Evolutionary conservation across 2,113 vertebrate species (phyloP), one percentile per base, ranked within the genome.

Genomic region (Forbesichthys papilliferus): DNA sequence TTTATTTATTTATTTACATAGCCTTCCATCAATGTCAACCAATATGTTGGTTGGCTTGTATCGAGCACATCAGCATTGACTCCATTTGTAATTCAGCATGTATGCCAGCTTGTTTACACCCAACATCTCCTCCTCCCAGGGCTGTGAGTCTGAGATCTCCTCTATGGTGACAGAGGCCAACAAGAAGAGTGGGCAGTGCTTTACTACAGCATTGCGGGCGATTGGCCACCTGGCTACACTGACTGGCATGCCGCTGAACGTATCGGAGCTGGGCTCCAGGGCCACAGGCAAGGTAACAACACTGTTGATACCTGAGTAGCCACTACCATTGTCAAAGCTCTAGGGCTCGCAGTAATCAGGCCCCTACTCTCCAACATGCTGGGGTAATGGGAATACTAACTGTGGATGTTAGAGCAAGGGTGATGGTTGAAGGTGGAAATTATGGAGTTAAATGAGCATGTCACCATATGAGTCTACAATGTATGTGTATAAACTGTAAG

Each of bases 101-200:
- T 69, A 73, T 13, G 48, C 71, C 33, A 34, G 62, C 79, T 71
- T 61, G 53, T 82, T 77, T 80, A 48, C 69, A 57, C 69, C 57
- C 49, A 68, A 57, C 70, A 48, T 58, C 27, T 13, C 16, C 52
- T 0, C 36, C 27, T 12, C 66, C 66, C 51, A 99, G 98, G 97
- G 96, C 0, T 97, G 96, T 71, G 95, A 93, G 79, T 96, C 95
- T 3, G 98, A 99, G 87, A 95, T 99, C 81, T 89, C 94, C 3
- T 95, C 95, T 0, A 95, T 99, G 95, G 96, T 98, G 74, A 90
- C 84, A 10, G 96, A 99, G 82, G 94, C 96, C 55, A 79, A 80
- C 49, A 92, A 78, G 72, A 96, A 95, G 90, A 91, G 90, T 68
- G 79, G 85, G 9, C 82, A 90, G 61, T 92, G 87, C 59, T 64